phyloP scores from a whole-genome alignment of 2,797 vertebrate genomes.

The Betta splendens region DNA sequence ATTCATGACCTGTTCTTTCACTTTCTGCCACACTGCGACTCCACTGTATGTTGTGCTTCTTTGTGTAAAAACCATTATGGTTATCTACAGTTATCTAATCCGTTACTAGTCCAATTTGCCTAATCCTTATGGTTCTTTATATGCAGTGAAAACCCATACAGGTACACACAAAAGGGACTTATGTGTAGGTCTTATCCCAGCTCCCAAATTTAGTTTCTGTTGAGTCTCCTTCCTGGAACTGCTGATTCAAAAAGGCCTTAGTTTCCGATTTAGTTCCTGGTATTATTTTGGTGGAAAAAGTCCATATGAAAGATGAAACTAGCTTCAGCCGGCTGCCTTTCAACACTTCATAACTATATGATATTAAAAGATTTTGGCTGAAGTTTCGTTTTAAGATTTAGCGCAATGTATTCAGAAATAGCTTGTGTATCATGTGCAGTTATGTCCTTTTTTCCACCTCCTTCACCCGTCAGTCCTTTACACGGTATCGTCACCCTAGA shows the following conservation, averaged over 20 bases:
- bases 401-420: too few relatives aligned
- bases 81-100: constrained; percentile 5
- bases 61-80: background rate
- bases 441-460: constrained; percentile 24
- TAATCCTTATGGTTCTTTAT: background rate
- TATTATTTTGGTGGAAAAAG: background rate
- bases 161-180: constrained; percentile 1
- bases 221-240: constrained; percentile 33
- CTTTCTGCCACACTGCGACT: background rate
- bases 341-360: background rate
- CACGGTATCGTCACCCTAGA: constrained; percentile 76
- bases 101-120: background rate
- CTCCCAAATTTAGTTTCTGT: constrained; percentile 18
- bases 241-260: background rate
- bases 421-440: constrained; percentile 36
- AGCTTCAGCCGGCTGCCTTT: constrained; percentile 14
- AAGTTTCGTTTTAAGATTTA: constrained; percentile 17
- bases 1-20: background rate
- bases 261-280: constrained; percentile 17
- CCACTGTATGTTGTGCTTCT: background rate
- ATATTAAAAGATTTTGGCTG: constrained; percentile 21
- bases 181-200: constrained; percentile 3
- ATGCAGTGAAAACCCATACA: background rate
- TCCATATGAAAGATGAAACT: constrained; percentile 29
- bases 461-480: constrained; percentile 48